phyloP scores from a whole-genome alignment of 2,797 vertebrate genomes.

The Leptatherina wallacei region DNA sequence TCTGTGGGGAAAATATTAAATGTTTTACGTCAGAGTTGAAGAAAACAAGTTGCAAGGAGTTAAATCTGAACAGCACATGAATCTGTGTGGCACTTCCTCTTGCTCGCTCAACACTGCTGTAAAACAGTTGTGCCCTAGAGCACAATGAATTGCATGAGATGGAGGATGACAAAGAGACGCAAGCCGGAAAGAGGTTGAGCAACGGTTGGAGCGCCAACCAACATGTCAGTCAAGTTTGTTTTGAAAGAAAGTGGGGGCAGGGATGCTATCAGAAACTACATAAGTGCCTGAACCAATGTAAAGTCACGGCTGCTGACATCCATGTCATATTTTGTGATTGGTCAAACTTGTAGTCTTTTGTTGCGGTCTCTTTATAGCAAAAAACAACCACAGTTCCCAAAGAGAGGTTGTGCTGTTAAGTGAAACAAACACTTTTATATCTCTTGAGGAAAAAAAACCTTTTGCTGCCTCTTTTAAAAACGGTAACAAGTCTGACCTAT shows the following conservation, averaged over 20 bases:
- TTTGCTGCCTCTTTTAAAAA: neutral
- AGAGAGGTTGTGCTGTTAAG: too few species aligned
- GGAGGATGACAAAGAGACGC: slow-evolving; percentile 46
- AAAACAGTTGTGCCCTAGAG: slow-evolving; percentile 66
- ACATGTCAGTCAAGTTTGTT: slow-evolving; percentile 77
- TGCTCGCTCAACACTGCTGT: slow-evolving; percentile 12
- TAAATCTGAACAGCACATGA: slow-evolving; percentile 26
- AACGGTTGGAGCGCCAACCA: slow-evolving; percentile 53
- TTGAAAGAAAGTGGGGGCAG: slow-evolving; percentile 57
- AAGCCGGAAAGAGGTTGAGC: slow-evolving; percentile 58
- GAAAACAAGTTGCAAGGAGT: slow-evolving; percentile 19
- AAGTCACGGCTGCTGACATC: slow-evolving; percentile 23
- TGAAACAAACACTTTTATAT: neutral
- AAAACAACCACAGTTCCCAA: neutral
- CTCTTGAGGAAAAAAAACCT: slow-evolving; percentile 1
- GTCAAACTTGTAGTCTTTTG: neutral
- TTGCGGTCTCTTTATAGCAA: neutral
- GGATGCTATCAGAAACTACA: slow-evolving; percentile 20
- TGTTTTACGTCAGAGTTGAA: slow-evolving; percentile 6
- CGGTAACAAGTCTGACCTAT: slow-evolving; percentile 21
- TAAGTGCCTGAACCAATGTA: slow-evolving; percentile 30
- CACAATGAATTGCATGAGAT: slow-evolving; percentile 43
- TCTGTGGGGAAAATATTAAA: slow-evolving; percentile 3
- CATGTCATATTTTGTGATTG: neutral
- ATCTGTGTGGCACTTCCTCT: slow-evolving; percentile 27